phyloP scores from a whole-genome alignment of 2,888 invertebrate genomes.

The Tenthredo amoena region DNA sequence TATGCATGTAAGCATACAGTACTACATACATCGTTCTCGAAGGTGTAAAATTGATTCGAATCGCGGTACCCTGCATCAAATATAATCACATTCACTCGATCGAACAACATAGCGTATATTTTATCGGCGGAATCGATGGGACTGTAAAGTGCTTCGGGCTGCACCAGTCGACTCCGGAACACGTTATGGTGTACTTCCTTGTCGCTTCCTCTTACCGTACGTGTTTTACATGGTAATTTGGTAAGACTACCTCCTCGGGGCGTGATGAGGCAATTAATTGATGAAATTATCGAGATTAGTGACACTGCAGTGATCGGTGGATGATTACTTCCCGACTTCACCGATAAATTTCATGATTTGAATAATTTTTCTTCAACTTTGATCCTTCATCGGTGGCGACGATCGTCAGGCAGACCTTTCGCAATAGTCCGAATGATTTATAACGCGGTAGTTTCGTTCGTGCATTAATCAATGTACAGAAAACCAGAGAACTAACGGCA shows the following conservation, averaged over 20 bases:
- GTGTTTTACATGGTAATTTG: conserved; percentile 21
- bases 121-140: neutral
- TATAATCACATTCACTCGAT: neutral
- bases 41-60: neutral
- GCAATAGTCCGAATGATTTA: neutral
- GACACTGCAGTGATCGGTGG: neutral
- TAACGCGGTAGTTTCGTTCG: neutral
- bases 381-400: too few species aligned
- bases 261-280: neutral
- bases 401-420: neutral
- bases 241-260: neutral
- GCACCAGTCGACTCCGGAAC: neutral
- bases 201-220: conserved; percentile 16
- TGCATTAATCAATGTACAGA: neutral
- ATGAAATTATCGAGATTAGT: neutral
- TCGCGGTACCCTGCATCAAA: neutral
- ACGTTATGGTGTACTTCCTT: conserved; percentile 4
- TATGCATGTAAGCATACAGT: too few species aligned
- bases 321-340: neutral
- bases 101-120: neutral
- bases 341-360: too few species aligned
- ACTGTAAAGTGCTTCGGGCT: neutral
- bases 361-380: too few species aligned
- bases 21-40: too few species aligned
- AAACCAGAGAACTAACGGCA: neutral